Evolutionary conservation across 1,140 invertebrate species (phyloP), one percentile per base, ranked within the genome.

Genomic region (Caerostris darwini): DNA sequence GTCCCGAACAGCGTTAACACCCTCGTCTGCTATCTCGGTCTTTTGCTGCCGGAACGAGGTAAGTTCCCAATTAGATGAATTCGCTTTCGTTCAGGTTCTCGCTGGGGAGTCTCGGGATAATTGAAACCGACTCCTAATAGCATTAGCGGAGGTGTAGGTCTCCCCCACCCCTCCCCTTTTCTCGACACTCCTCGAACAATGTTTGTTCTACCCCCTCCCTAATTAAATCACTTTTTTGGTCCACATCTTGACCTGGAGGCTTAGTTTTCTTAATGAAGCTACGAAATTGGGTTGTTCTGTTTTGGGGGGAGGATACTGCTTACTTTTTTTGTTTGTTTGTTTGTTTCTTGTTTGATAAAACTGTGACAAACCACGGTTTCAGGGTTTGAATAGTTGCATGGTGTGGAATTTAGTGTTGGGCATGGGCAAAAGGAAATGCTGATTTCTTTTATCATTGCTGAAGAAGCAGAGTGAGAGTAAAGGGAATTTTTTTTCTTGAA

Each of bases 81-180:
- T 87, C 50, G 34, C 58, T 17, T 64, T 59, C 85, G 34, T 34
- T 57, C 83, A 58, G 83, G 8, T 34, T 53, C 58, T 7, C 34
- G 17, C 3, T 4, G 14, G 85, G 58, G 58, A 34, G 57, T 61
- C 19, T 5, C n/a, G 17, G 14, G 57, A 87, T 87, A 87, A 87
- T 87, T 87, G 57, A 87, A 58, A 87, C 19, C 58, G 85, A 87
- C 85, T 87, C 57, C 58, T 87, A 64, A 87, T 87, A 58, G 58
- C 85, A 87, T 87, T 87, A 87, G 61, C 17, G n/a, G 85, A 54
- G 85, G n/a, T n/a, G 53, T n/a, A n/a, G n/a, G n/a, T n/a, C n/a
- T n/a, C n/a, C n/a, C n/a, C n/a, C n/a, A 8, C 85, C 57, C 56
- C 57, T 58, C 58, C n/a, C n/a, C 58, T 86, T 87, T 87, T 12